Conservation (phyloP, 2,888 invertebrate species). For the Pheosia gnoma region DNA sequence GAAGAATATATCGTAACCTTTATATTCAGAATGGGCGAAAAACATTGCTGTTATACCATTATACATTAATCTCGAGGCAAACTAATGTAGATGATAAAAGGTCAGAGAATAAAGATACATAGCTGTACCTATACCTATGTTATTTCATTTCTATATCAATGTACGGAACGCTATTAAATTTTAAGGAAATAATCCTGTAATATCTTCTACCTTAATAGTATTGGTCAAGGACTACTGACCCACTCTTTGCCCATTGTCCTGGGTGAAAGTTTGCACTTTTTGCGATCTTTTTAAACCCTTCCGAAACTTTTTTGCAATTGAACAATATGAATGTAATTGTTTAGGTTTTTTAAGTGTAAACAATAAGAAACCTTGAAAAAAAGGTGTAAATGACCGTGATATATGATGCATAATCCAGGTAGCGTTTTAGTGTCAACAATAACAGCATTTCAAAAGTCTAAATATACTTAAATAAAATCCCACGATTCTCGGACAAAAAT, state of each 20-base stretch:
- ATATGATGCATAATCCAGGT: slow-evolving; percentile 49
- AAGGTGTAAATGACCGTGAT: slow-evolving; percentile 33
- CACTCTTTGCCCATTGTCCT: slow-evolving; percentile 60
- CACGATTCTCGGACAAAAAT: not conserved
- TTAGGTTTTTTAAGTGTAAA: slow-evolving; percentile 22
- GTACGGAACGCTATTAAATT: slow-evolving; percentile 30
- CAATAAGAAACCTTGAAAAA: slow-evolving; percentile 8
- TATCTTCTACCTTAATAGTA: slow-evolving; percentile 58
- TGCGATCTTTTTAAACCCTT: slow-evolving; percentile 67
- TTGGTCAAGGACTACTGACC: slow-evolving; percentile 51
- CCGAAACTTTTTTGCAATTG: slow-evolving; percentile 53
- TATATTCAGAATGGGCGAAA: not conserved
- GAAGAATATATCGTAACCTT: not conserved
- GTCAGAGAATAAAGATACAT: not conserved
- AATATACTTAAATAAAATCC: slow-evolving; percentile 13
- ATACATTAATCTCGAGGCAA: not conserved
- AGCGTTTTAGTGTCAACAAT: slow-evolving; percentile 29
- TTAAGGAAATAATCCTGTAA: slow-evolving; percentile 18
- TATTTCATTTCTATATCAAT: slow-evolving; percentile 5
- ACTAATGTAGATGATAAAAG: not conserved
- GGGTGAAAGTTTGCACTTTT: slow-evolving; percentile 68
- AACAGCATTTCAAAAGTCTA: slow-evolving; percentile 12
- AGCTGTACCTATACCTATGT: too few relatives aligned
- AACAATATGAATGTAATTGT: slow-evolving; percentile 34
- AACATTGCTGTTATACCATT: not conserved